A percentile compares a stretch with the other conserved stretches of the same genome.
Conservation (phyloP, 2,888 invertebrate genomes). For the Ecdyonurus torrentis region DNA sequence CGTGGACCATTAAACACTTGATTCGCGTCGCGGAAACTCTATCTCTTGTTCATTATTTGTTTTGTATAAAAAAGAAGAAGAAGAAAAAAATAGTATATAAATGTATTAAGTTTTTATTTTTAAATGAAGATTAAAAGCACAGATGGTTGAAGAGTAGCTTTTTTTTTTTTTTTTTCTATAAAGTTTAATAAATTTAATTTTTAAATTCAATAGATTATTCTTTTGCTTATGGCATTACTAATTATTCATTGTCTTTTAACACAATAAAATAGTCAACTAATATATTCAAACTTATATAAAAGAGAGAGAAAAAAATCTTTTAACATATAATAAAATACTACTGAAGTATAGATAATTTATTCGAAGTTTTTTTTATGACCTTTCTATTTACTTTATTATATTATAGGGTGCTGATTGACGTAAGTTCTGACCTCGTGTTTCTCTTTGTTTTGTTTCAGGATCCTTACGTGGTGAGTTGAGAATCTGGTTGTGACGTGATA, state of each 20-base stretch:
- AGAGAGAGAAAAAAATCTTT: too few relatives aligned
- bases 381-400: too few relatives aligned
- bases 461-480: not conserved
- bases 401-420: too few relatives aligned
- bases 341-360: too few relatives aligned
- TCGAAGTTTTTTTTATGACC: too few relatives aligned
- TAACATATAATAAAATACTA: too few relatives aligned
- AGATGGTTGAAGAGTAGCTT: not conserved
- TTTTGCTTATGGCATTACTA: not conserved
- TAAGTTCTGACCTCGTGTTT: too few relatives aligned
- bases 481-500: too few relatives aligned
- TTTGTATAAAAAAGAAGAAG: too few relatives aligned
- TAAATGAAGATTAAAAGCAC: not conserved
- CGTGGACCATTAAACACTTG: not conserved
- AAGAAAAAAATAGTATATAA: not conserved
- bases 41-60: not conserved
- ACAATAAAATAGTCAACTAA: too few relatives aligned
- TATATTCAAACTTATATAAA: too few relatives aligned
- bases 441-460: too few relatives aligned
- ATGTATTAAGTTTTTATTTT: not conserved
- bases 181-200: not conserved
- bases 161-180: not conserved
- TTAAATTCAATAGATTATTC: not conserved
- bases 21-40: not conserved
- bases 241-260: not conserved